Evolutionary conservation across 2,888 invertebrate species (phyloP), one percentile per base, ranked within the genome.

Genomic region (Caenorhabditis zanzibari): DNA sequence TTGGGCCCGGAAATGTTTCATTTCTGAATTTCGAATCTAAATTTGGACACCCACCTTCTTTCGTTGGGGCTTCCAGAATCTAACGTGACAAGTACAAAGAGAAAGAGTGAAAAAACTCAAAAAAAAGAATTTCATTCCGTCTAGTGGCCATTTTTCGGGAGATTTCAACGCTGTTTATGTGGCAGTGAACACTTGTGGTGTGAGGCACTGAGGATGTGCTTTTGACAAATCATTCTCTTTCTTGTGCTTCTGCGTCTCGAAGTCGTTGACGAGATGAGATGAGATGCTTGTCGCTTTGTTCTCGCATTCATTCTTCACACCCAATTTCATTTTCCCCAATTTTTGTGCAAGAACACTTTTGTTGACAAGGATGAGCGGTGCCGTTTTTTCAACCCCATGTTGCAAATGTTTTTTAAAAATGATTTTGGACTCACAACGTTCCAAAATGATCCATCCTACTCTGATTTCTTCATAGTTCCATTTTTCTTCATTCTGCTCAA

Each of bases 161-260:
- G 56, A 56, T 64, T 12, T 38, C 38, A 19, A 47, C 6, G 76
- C 59, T 77, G 69, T 71, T 71, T 69, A 69, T 77, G 77, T 47
- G 54, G 71, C 56, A 49, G 54, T 49, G 73, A 80, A 80, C 72
- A 73, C 66, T 73, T 80, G 72, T 72, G 72, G 44, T 32, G 72
- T 49, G 69, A 59, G 72, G 72, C 44, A 79, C 72, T 35, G 72
- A 79, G 58, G 49, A 76, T 81, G 75, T 81, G 82, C 76, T 71
- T 82, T 82, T 82, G 76, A 72, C 82, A 76, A 82, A 82, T 82
- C 82, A 82, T 82, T 54, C 52, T 49, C 24, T 44, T 64, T 24
- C 66, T 38, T 35, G 56, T 49, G 28, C 56, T 63, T 49, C 61
- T 63, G 35, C 63, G 79, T 71, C 56, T 63, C 56, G 71, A 64